phyloP scores from a whole-genome alignment of 1,140 invertebrate species.

The Drosophila simulans region DNA sequence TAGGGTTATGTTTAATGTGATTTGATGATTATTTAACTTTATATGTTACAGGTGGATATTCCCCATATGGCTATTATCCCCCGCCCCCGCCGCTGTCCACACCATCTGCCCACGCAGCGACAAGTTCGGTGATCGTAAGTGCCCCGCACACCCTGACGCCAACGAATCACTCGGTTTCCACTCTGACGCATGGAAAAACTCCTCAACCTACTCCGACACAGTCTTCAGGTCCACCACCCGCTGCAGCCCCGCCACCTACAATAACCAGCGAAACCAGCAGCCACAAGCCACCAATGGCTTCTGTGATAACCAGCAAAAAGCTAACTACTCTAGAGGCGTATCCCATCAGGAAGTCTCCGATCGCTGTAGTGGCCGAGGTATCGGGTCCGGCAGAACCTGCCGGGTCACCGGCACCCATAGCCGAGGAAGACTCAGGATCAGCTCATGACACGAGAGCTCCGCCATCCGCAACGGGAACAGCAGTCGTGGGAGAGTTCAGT shows the following conservation, averaged over 20 bases:
- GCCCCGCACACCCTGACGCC: constrained; percentile 60
- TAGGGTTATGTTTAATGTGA: no score
- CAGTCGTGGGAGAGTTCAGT: constrained; percentile 88
- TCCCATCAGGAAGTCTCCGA: constrained; percentile 65
- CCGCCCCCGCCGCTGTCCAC: constrained; percentile 71
- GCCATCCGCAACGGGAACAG: constrained; percentile 26
- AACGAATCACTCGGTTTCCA: constrained; percentile 67
- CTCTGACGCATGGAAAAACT: constrained; percentile 58
- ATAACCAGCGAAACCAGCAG: not conserved
- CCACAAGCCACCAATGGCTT: constrained; percentile 20
- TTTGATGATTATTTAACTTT: not conserved
- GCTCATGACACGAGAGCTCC: constrained; percentile 57
- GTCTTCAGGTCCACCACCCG: constrained; percentile 13
- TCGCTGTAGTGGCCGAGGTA: constrained; percentile 48
- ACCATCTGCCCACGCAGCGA: constrained; percentile 58
- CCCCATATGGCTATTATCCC: constrained; percentile 80
- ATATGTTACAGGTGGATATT: constrained; percentile 59
- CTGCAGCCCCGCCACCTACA: constrained; percentile 12
- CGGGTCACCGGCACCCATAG: constrained; percentile 51
- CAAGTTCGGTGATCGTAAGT: constrained; percentile 71
- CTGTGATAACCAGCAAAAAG: constrained; percentile 72
- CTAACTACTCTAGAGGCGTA: constrained; percentile 76
- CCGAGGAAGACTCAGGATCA: constrained; percentile 71
- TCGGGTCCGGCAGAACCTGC: constrained; percentile 21
- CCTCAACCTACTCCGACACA: constrained; percentile 26